Base-by-base conservation (phyloP, 2,888 invertebrate species). In the Volucella bombylans region DNA sequence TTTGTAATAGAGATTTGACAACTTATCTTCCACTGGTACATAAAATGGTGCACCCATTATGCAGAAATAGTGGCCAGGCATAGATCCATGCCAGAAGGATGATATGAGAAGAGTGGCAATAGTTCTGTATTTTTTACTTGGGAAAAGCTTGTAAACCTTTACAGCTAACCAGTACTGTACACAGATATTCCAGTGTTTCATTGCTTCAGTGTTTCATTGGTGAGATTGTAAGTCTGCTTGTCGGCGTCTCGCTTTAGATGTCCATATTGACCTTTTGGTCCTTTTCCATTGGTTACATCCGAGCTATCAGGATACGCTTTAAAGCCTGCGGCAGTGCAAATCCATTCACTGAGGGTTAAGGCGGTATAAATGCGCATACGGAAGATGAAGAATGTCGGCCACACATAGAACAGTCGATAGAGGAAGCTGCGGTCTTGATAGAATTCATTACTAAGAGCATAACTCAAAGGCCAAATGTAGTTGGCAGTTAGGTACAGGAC, bases 81-180 rank as follows among this genome's bases (percentile, higher is more conserved):
- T 96, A 87, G 97, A 95, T 2, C 99, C 99, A 90, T 99, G 99
- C 99, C 99, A 99, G 87, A 96, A 94, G 3, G 99, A 96, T 2
- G 98, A 98, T 11, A 97, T 95, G 71, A 96, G 93, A 91, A 99
- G 94, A 0, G 98, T 98, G 0, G 95, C 95, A 8, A 94, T 92
- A 2, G 95, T 94, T 88, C 96, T 91, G 77, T 91, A 92, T 82
- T 92, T 91, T 89, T 94, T 95, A 71, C 91, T 92, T 0, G 97
- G 97, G 88, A 97, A 95, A 87, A 96, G 93, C 89, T 96, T 97
- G 91, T 99, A 98, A 2, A 99, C 94, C 90, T 96, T 96, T 86
- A 95, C 94, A 0, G 98, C 98, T 88, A 99, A 94, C 99, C 99
- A 99, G 91, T 97, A 98, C 90, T 99, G 99, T 0, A 99, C 96